These are phyloP conservation scores for Orius laevigatus DNA, from an alignment of 1,140 invertebrate species.

Conservation along the genomic window DNA sequence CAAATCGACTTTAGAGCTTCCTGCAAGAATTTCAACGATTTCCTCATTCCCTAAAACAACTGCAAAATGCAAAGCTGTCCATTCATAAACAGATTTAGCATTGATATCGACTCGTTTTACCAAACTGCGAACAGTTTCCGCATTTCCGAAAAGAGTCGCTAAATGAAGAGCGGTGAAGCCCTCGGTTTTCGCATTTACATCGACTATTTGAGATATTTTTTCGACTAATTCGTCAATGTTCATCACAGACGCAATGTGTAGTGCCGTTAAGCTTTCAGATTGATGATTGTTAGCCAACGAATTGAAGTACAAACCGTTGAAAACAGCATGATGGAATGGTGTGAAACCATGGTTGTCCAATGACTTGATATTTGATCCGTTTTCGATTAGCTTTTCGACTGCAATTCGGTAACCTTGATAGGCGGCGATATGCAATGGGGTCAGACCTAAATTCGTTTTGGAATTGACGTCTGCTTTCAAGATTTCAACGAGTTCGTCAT, in stretches of 20 bases:
- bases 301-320: not conserved
- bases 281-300: too few species aligned
- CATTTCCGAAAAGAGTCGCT: too few species aligned
- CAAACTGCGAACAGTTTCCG: too few species aligned
- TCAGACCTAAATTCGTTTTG: not conserved
- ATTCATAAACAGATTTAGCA: too few species aligned
- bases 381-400: slow-evolving; percentile 27
- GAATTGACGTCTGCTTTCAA: slow-evolving; percentile 13
- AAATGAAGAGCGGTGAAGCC: slow-evolving; percentile 1
- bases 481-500: too few species aligned
- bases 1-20: too few species aligned
- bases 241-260: too few species aligned
- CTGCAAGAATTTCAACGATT: not conserved
- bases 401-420: slow-evolving; percentile 17
- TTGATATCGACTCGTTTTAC: too few species aligned
- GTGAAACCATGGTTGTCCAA: slow-evolving; percentile 30
- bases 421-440: slow-evolving; percentile 15
- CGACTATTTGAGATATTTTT: not conserved
- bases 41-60: not conserved
- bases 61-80: too few species aligned
- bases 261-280: too few species aligned
- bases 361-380: slow-evolving; percentile 30
- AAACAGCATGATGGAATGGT: slow-evolving; percentile 26
- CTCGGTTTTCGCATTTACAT: not conserved
- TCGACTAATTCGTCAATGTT: not conserved